Evolutionary conservation across 2,797 vertebrate genomes (phyloP).

Genomic region (Rhincodon typus): DNA sequence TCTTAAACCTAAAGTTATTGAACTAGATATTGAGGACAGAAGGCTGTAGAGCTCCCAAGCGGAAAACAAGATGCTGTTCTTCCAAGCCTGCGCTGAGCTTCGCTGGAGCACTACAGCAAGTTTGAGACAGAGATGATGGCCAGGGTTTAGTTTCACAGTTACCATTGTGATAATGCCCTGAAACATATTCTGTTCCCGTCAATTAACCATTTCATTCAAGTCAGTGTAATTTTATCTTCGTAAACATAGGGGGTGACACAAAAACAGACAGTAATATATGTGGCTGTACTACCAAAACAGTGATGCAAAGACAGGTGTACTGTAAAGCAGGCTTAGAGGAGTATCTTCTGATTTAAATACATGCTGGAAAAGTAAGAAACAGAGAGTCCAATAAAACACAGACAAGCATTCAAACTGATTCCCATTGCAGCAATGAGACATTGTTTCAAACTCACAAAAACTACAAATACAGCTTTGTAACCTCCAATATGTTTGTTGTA

Average conservation of each 20-base stretch:
- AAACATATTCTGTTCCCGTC: neutral
- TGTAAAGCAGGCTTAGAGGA: too few relatives aligned
- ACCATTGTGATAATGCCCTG: neutral
- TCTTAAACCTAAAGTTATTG: too few relatives aligned
- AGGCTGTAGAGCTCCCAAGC: too few relatives aligned
- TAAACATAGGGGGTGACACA: neutral
- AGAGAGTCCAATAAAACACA: slow-evolving; percentile 44
- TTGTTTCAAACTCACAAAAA: slow-evolving; percentile 49
- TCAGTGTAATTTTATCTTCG: neutral
- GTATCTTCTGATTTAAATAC: neutral
- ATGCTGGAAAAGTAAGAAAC: neutral
- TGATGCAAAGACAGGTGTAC: neutral
- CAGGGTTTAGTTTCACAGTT: neutral
- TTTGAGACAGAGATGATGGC: too few relatives aligned
- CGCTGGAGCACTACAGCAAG: too few relatives aligned
- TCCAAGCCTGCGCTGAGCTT: too few relatives aligned
- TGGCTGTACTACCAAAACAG: neutral
- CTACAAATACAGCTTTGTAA: slow-evolving; percentile 49
- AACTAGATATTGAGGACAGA: too few relatives aligned
- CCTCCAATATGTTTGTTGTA: neutral
- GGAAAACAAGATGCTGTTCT: too few relatives aligned
- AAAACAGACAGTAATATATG: neutral
- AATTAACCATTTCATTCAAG: neutral
- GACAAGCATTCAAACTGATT: neutral
- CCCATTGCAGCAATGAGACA: neutral